Evolutionary conservation across 2,888 invertebrate species (phyloP).

Genomic region (Drosophila buzzatii): DNA sequence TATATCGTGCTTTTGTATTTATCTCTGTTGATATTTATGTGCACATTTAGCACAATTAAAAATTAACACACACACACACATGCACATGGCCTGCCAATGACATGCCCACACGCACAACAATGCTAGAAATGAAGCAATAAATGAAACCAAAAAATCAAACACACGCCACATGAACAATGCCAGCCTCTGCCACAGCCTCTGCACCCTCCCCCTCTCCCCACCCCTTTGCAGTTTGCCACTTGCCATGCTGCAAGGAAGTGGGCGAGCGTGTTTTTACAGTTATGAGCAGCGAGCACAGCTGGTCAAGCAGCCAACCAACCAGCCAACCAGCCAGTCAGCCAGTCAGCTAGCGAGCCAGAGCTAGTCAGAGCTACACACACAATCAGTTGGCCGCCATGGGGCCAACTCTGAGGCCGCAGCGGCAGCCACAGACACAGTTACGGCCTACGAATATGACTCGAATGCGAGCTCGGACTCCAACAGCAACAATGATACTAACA

Average conservation of each 20-base stretch:
- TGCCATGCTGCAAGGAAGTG: constrained; percentile 68
- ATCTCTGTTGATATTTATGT: constrained; percentile 65
- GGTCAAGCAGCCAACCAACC: constrained; percentile 45
- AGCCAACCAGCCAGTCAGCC: constrained; percentile 29
- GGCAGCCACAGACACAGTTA: constrained; percentile 12
- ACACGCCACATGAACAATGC: constrained; percentile 60
- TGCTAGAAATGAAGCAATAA: constrained; percentile 54
- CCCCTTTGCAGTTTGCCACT: neutral
- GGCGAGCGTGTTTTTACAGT: constrained; percentile 82
- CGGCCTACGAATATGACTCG: constrained; percentile 26
- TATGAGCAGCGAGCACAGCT: constrained; percentile 73
- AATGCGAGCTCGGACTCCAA: constrained; percentile 6
- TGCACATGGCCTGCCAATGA: constrained; percentile 36
- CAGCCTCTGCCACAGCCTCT: neutral
- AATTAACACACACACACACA: constrained; percentile 60
- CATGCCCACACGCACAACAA: constrained; percentile 50
- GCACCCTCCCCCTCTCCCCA: neutral
- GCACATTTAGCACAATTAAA: constrained; percentile 81
- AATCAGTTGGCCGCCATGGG: constrained; percentile 37
- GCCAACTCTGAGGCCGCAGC: constrained; percentile 33
- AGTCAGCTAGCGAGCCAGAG: neutral
- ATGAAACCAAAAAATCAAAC: constrained; percentile 70
- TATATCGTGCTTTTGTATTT: constrained; percentile 30
- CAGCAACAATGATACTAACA: constrained; percentile 1
- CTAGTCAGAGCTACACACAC: constrained; percentile 26